These are phyloP conservation scores for Diplodus sargus DNA, from an alignment of 2,797 vertebrate genomes.

Conservation along the genomic window DNA sequence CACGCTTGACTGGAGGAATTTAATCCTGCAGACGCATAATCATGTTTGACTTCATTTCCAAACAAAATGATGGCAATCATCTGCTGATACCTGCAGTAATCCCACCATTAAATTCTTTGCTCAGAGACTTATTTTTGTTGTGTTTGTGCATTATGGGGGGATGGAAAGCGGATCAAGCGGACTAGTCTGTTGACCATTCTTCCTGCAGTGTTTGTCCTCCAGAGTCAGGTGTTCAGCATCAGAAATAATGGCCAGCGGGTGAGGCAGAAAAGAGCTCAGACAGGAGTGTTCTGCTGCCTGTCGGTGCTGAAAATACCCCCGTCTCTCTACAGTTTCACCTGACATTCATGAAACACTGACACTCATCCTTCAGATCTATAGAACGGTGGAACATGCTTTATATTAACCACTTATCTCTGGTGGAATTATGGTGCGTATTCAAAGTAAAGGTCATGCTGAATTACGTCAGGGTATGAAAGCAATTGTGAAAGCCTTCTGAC, in stretches of 20 bases:
- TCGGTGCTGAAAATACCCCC: not conserved
- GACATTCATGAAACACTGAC: not conserved
- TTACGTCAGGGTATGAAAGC: no score
- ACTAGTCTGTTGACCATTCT: constrained; percentile 23
- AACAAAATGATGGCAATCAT: constrained; percentile 16
- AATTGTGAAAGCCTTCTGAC: not conserved
- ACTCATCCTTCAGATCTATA: not conserved
- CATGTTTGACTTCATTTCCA: constrained; percentile 16
- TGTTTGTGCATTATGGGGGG: constrained; percentile 8
- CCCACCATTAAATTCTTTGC: constrained; percentile 16
- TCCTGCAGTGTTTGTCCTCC: constrained; percentile 22
- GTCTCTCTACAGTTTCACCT: not conserved
- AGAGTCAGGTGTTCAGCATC: constrained; percentile 27
- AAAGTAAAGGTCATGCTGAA: not conserved
- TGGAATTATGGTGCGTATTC: not conserved
- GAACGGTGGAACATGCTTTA: not conserved
- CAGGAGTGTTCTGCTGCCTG: not conserved
- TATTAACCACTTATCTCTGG: not conserved
- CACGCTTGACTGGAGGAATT: not conserved
- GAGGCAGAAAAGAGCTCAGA: constrained; percentile 2
- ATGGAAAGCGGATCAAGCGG: constrained; percentile 21
- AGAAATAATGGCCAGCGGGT: constrained; percentile 22
- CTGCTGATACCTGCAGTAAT: constrained; percentile 8
- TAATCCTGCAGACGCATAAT: constrained; percentile 1
- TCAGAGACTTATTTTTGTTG: constrained; percentile 16